Evolutionary conservation across 2,888 invertebrate species (phyloP).

Genomic region (Cryptocephalus primarius): DNA sequence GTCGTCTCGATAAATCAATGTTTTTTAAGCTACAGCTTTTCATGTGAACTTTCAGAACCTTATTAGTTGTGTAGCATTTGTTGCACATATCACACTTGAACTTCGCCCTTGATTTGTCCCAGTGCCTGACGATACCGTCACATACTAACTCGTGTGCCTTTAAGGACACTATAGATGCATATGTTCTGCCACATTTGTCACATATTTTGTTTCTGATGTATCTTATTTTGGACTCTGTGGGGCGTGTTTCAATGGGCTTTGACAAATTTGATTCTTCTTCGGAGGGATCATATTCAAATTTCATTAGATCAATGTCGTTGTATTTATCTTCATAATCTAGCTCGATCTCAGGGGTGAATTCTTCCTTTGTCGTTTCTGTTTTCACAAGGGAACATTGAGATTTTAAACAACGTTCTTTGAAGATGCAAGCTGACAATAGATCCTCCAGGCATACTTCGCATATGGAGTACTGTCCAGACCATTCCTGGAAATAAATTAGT

Average conservation of each 20-base stretch:
- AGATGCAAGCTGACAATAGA: background rate
- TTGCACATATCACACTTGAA: background rate
- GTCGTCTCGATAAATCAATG: background rate
- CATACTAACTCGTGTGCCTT: background rate
- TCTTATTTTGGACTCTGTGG: too few relatives aligned
- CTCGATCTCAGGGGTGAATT: background rate
- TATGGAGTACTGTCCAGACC: background rate
- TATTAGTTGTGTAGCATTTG: background rate
- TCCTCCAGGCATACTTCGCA: background rate
- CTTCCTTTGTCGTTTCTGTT: too few relatives aligned
- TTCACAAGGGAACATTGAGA: too few relatives aligned
- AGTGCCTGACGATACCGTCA: background rate
- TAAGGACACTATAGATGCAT: background rate
- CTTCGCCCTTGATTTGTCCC: background rate
- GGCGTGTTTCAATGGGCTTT: too few relatives aligned
- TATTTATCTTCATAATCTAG: background rate
- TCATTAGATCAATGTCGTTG: background rate
- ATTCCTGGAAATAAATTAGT: background rate
- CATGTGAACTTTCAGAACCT: background rate
- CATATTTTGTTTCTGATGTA: too few relatives aligned
- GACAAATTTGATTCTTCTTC: too few relatives aligned
- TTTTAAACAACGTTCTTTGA: background rate
- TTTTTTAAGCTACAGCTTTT: background rate
- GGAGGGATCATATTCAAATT: too few relatives aligned
- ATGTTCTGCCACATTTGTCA: background rate